Evolutionary conservation across 2,797 vertebrate genomes (phyloP), one percentile per base, ranked within the genome.

Genomic region (Myotis myotis): DNA sequence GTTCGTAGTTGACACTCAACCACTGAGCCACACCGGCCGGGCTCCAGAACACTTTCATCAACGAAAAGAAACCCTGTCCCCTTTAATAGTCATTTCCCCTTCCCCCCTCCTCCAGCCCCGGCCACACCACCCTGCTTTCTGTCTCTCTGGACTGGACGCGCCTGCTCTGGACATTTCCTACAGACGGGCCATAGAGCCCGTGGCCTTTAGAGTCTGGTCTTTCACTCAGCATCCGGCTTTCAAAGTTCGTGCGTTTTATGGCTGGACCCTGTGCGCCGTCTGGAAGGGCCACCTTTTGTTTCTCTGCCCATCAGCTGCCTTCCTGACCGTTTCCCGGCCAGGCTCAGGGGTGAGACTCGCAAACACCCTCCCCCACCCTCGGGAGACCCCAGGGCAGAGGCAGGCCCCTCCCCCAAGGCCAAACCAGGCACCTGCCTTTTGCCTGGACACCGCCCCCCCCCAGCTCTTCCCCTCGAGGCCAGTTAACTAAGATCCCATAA

Each of bases 181-280:
- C 44, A 47, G 44, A 44, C 2, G 44, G 41, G 23, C 13, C 19
- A 0, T 19, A 62, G 1, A 1, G 0, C 0, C 3, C 7, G 49
- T 20, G 53, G 28, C 44, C 72, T 71, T 70, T 1, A 11, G 5
- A 22, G 20, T 4, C 30, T 41, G 89, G 74, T n/a, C 49, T 11
- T 38, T 1, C 22, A 9, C 25, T 15, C 8, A 1, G 49, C 1
- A 2, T 4, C 5, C 3, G 4, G 47, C 38, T 76, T n/a, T 17
- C 5, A 2, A 44, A 75, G 36, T 38, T 23, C 30, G 33, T 17
- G 9, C 33, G 6, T 38, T 60, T 13, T 1, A 19, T 0, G 47
- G 33, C 62, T 11, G 17, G 33, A 33, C 15, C 51, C 38, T 1
- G 41, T 2, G 1, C 28, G 2, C 2, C 8, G 49, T 17, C 16